Evolutionary conservation across 1,140 invertebrate species (phyloP).

Genomic region (Octopus sinensis): DNA sequence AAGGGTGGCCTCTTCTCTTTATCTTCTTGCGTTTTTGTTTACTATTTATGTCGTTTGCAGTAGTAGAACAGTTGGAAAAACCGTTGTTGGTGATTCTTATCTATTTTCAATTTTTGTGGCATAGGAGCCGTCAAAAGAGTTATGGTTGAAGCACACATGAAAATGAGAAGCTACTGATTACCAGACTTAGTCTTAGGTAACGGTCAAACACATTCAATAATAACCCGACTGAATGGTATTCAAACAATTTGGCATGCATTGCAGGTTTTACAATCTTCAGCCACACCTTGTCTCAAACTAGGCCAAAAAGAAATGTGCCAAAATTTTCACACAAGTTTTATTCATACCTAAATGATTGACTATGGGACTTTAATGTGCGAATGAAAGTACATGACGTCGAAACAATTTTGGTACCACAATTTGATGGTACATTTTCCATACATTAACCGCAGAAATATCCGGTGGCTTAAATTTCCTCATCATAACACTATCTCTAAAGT

Average conservation of each 20-base stretch:
- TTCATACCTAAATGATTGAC: not conserved
- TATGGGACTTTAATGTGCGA: not conserved
- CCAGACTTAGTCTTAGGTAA: constrained; percentile 26
- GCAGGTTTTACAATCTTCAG: constrained; percentile 21
- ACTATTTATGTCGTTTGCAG: too few species aligned
- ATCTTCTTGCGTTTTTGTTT: too few species aligned
- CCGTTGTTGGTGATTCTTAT: too few species aligned
- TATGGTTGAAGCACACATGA: constrained; percentile 28
- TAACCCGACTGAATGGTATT: constrained; percentile 27
- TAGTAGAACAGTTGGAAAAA: too few species aligned
- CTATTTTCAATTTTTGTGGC: too few species aligned
- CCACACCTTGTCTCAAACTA: constrained; percentile 10
- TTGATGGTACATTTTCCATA: not conserved
- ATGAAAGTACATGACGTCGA: not conserved
- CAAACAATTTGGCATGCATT: constrained; percentile 27
- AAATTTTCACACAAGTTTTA: not conserved
- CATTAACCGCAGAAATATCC: not conserved
- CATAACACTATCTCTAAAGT: not conserved
- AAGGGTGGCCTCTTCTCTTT: too few species aligned
- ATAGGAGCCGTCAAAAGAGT: constrained; percentile 30
- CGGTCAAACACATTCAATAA: constrained; percentile 28
- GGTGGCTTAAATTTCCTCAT: not conserved
- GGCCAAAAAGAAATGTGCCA: not conserved
- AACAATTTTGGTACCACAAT: not conserved
- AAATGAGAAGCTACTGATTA: constrained; percentile 30